A percentile compares a stretch with the other conserved stretches of the same genome.
These are phyloP conservation scores for Parasteatoda tepidariorum DNA, from an alignment of 1,140 invertebrate species.

Conservation along the genomic window DNA sequence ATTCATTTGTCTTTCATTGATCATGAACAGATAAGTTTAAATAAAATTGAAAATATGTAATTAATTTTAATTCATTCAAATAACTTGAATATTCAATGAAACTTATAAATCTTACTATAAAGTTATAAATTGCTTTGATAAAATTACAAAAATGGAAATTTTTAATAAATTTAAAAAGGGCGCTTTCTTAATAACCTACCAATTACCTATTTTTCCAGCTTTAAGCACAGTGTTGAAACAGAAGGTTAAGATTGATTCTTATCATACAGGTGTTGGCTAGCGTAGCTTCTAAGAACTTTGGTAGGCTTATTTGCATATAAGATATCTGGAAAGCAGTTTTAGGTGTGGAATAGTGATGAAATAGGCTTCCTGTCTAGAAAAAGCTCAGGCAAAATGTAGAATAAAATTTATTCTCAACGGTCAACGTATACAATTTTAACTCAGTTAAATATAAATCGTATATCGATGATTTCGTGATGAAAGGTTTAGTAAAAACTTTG, in stretches of 20 bases:
- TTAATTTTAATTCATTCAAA: too few relatives aligned
- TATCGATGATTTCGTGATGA: too few relatives aligned
- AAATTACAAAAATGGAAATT: constrained; percentile 17
- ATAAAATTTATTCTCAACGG: neutral
- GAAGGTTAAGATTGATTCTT: constrained; percentile 25
- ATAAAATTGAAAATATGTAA: too few relatives aligned
- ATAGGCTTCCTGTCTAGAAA: constrained; percentile 32
- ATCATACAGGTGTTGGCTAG: constrained; percentile 47
- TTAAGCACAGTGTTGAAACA: constrained; percentile 50
- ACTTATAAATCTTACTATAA: too few relatives aligned
- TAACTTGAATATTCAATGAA: too few relatives aligned
- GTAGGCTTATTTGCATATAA: constrained; percentile 51
- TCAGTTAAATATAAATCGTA: too few relatives aligned
- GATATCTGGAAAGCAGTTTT: constrained; percentile 40
- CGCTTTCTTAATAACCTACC: constrained; percentile 48
- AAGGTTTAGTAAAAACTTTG: too few relatives aligned
- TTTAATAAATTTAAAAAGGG: constrained; percentile 39
- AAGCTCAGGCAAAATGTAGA: neutral
- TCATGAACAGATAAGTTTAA: too few relatives aligned
- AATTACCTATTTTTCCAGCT: constrained; percentile 58
- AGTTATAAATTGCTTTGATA: too few relatives aligned
- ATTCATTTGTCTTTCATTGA: too few relatives aligned
- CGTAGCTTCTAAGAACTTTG: constrained; percentile 39
- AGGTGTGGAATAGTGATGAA: constrained; percentile 34
- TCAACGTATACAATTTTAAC: too few relatives aligned